phyloP scores from a whole-genome alignment of 2,888 invertebrate genomes.

The Noctuana brunneofusca region DNA sequence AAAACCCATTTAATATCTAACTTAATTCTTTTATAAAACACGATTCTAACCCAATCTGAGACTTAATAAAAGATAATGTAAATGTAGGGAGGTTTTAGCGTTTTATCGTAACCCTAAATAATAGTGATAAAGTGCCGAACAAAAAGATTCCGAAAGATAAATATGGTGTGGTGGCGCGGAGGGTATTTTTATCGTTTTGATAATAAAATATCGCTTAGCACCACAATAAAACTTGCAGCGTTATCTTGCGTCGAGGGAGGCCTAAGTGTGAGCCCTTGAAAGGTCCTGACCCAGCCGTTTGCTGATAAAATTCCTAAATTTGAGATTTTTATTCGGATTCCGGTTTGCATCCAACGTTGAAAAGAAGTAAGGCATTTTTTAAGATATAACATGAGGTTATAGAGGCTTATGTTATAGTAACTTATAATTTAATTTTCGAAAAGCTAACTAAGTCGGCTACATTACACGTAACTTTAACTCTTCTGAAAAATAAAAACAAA shows the following conservation, averaged over 20 bases:
- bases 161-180: conserved; percentile 53
- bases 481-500: background rate
- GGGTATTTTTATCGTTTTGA: conserved; percentile 61
- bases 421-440: too few species aligned
- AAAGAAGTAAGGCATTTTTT: background rate
- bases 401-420: too few species aligned
- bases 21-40: conserved; percentile 9
- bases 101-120: conserved; percentile 74
- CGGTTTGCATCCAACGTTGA: background rate
- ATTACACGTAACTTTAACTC: background rate
- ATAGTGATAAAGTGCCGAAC: conserved; percentile 72
- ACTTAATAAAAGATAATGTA: conserved; percentile 31
- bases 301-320: conserved; percentile 30
- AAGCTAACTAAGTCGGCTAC: too few species aligned
- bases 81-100: conserved; percentile 48
- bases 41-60: conserved; percentile 20
- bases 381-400: too few species aligned
- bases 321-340: conserved; percentile 11
- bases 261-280: conserved; percentile 37
- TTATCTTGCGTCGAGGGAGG: conserved; percentile 61
- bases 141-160: conserved; percentile 72
- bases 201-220: conserved; percentile 76
- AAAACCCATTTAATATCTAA: background rate
- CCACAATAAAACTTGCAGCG: conserved; percentile 58
- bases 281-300: conserved; percentile 36